Evolutionary conservation across 2,888 invertebrate genomes (phyloP), one percentile per base, ranked within the genome.

Genomic region (Neoascia interrupta): DNA sequence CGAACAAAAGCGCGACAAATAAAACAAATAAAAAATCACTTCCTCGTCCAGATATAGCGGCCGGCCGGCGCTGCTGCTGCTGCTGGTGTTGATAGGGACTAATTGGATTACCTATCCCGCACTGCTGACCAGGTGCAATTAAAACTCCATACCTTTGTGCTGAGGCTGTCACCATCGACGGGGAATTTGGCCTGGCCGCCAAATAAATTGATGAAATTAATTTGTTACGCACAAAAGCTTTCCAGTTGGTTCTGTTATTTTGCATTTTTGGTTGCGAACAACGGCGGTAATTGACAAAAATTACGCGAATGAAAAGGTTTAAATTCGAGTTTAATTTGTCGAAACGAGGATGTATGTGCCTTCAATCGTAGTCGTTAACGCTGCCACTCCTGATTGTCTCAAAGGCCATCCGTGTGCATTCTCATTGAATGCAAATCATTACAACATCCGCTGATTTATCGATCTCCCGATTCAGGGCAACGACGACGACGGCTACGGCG

Each of bases 71-170:
- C n/a, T n/a, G n/a, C n/a, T n/a, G n/a, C n/a, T n/a, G 47, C 76
- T 47, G 58, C 51, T 76, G 64, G 64, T 41, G 70, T 64, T 76
- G 70, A 76, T 64, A 60, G 63, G 58, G 58, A 72, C 76, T 76
- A 76, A 76, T 76, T 76, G 76, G 70, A 64, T 70, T 72, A 70
- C 76, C 64, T 60, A 60, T 45, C 43, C 51, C 47, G n/a, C 23
- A 16, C 23, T 51, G 63, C 69, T 56, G 69, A 69, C 69, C 69
- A 63, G 56, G 56, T 63, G 63, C 69, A 63, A 75, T 75, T 63
- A 69, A 69, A 75, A 54, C 54, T 61, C 61, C 49, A 75, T 61
- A 28, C 15, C 53, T 39, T 19, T 28, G 13, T 58, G 56, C 19
- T 43, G 21, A n/a, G 13, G 43, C 26, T 15, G 8, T 6, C 8